Percentiles rank a stretch among this genome's conserved stretches.
Evolutionary conservation across 2,888 invertebrate genomes (phyloP).

Genomic region (Campoletis raptor): DNA sequence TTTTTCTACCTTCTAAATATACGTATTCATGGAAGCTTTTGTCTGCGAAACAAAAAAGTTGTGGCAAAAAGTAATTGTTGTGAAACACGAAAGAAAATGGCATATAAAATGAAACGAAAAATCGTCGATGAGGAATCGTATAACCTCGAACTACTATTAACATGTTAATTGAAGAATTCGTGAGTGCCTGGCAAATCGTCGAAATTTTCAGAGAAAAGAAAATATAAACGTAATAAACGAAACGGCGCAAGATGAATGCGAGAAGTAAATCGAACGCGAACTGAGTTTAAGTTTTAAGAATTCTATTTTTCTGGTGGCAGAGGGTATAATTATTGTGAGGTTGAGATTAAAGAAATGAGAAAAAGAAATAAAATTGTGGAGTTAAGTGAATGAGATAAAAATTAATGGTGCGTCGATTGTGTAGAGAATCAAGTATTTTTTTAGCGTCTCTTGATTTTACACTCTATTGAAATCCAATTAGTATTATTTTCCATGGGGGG

Average conservation of each 20-base stretch:
- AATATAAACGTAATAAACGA: conserved; percentile 47
- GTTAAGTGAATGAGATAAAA: conserved; percentile 13
- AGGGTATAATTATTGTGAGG: conserved; percentile 72
- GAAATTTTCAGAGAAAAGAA: conserved; percentile 43
- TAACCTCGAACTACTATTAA: background rate
- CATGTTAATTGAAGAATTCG: background rate
- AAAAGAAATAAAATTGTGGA: conserved; percentile 24
- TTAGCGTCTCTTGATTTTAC: conserved; percentile 25
- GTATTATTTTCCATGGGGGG: conserved; percentile 39
- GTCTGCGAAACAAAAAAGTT: conserved; percentile 20
- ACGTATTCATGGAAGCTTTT: conserved; percentile 69
- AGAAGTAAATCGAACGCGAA: conserved; percentile 64
- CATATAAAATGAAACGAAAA: conserved; percentile 17
- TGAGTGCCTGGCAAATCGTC: conserved; percentile 61
- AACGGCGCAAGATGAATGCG: conserved; percentile 60
- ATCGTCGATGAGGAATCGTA: conserved; percentile 41
- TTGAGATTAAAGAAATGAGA: conserved; percentile 50
- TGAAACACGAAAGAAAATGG: conserved; percentile 20
- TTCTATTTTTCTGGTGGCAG: conserved; percentile 84
- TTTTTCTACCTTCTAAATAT: conserved; percentile 32
- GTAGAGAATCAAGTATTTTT: conserved; percentile 44
- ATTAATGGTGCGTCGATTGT: conserved; percentile 38
- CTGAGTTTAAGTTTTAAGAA: conserved; percentile 84
- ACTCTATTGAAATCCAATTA: conserved; percentile 19
- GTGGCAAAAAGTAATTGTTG: background rate